Conservation (phyloP, 2,888 invertebrate genomes). For the Acholoe squamosa region DNA sequence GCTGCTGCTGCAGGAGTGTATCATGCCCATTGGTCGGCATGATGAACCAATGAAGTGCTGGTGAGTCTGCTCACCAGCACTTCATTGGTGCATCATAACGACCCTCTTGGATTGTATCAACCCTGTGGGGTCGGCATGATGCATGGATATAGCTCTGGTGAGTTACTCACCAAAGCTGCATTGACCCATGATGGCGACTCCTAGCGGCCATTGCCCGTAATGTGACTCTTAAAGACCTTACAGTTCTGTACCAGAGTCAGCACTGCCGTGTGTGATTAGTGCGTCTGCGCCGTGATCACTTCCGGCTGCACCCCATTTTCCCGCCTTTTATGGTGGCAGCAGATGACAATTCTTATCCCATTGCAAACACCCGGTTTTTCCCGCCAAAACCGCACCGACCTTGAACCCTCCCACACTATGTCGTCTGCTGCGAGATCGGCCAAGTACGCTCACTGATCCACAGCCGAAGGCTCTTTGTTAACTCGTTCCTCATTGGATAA, state of each 20-base stretch:
- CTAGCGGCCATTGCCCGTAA: too few relatives aligned
- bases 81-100: too few relatives aligned
- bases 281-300: slow-evolving; percentile 28
- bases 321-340: slow-evolving; percentile 34
- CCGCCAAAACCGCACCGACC: background rate
- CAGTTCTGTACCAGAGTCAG: background rate
- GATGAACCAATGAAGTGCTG: too few relatives aligned
- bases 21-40: too few relatives aligned
- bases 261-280: slow-evolving; percentile 10
- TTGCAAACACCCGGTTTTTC: slow-evolving; percentile 23
- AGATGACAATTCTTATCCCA: slow-evolving; percentile 48
- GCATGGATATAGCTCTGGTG: too few relatives aligned
- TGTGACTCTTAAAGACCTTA: too few relatives aligned
- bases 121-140: too few relatives aligned
- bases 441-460: background rate
- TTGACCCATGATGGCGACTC: too few relatives aligned
- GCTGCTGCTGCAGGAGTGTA: too few relatives aligned
- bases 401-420: background rate
- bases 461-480: slow-evolving; percentile 8
- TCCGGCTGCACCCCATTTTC: slow-evolving; percentile 40
- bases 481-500: slow-evolving; percentile 29
- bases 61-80: too few relatives aligned
- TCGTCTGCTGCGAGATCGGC: background rate
- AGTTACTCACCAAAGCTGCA: too few relatives aligned
- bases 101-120: too few relatives aligned